These are phyloP conservation scores for Sminthopsis crassicaudata DNA, from an alignment of 2,113 vertebrate genomes.

Conservation along the genomic window DNA sequence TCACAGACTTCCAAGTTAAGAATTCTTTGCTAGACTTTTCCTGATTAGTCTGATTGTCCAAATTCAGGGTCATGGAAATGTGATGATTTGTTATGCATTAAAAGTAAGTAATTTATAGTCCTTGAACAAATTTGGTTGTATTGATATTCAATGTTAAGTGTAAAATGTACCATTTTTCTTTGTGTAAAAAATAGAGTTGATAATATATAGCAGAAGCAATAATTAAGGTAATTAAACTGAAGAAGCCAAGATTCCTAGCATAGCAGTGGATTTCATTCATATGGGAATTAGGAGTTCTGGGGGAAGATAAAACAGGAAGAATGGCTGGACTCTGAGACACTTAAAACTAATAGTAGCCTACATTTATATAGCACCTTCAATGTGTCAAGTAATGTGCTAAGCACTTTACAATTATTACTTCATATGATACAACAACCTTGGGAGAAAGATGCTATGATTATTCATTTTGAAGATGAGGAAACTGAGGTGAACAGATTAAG, in stretches of 20 bases:
- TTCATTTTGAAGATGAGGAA: too few species aligned
- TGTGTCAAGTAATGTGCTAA: not conserved
- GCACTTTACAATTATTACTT: not conserved
- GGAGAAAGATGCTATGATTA: too few species aligned
- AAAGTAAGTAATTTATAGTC: not conserved
- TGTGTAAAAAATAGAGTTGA: too few species aligned
- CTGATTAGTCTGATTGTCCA: not conserved
- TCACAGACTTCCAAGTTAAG: not conserved
- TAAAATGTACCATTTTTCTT: too few species aligned
- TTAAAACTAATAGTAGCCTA: not conserved
- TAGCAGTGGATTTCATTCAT: not conserved
- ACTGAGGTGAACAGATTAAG: not conserved
- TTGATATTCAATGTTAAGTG: too few species aligned
- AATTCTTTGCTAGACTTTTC: not conserved
- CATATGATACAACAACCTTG: too few species aligned
- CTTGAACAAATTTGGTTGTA: not conserved
- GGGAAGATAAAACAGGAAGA: not conserved
- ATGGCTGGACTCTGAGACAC: not conserved
- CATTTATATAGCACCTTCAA: not conserved
- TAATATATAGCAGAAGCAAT: not conserved
- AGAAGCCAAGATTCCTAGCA: not conserved
- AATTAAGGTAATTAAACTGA: not conserved
- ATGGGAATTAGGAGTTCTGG: not conserved
- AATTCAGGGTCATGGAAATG: not conserved
- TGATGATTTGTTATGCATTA: not conserved